These are phyloP conservation scores for Meleagris gallopavo DNA, from an alignment of 2,113 vertebrate species.

Conservation along the genomic window DNA sequence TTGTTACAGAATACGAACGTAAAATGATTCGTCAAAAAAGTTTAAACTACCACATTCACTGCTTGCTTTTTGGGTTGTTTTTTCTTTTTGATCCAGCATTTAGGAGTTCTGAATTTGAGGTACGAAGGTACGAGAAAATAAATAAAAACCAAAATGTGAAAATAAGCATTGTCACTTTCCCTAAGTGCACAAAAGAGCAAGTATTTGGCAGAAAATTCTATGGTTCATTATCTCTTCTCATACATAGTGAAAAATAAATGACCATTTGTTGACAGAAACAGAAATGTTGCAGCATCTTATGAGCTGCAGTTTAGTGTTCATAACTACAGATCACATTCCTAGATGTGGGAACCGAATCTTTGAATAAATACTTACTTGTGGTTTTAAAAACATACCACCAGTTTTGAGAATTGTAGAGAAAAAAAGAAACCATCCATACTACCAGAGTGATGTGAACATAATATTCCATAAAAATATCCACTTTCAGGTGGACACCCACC, in stretches of 20 bases:
- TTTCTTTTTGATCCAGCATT: not conserved
- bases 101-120: not conserved
- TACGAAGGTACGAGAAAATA: not conserved
- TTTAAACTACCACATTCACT: not conserved
- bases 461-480: not conserved
- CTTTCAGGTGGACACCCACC: rapidly evolving
- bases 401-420: not conserved
- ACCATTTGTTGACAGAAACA: not conserved
- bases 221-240: not conserved
- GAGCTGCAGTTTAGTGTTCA: not conserved
- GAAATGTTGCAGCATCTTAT: not conserved
- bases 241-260: not conserved
- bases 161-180: not conserved
- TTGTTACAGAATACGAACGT: not conserved
- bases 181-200: not conserved
- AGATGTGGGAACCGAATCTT: not conserved
- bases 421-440: not conserved
- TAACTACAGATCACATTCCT: not conserved
- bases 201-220: not conserved
- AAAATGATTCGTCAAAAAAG: not conserved
- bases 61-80: not conserved
- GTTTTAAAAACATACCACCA: not conserved
- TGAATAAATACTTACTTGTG: not conserved
- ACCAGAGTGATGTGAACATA: not conserved
- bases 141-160: not conserved